Evolutionary conservation across 2,113 vertebrate genomes (phyloP), one percentile per base, ranked within the genome.

Genomic region (Alligator sinensis): DNA sequence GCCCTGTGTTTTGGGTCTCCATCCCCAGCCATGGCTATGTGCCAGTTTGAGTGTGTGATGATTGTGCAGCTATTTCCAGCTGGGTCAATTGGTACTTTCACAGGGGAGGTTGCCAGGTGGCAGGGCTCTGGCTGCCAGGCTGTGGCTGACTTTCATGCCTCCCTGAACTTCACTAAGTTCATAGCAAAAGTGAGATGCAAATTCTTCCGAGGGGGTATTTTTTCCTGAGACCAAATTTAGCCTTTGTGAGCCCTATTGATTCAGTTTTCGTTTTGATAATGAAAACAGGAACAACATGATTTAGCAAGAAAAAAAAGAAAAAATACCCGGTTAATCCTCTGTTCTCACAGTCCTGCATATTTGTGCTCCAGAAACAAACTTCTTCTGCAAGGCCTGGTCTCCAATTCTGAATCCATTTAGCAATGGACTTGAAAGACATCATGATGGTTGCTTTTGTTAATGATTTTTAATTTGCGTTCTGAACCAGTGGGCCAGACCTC

Each of bases 171-270:
- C 91, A 1, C 58, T 91, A 88, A 68, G 93, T 82, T 91, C 72
- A 84, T 79, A 91, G 93, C 95, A 84, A 94, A 95, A 3, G 86
- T 55, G 87, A 95, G 95, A 97, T 97, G 96, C 96, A 97, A 96
- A 96, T 96, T 55, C 91, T 95, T 91, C 92, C 0, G 77, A 79
- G 92, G 91, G 82, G 94, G 92, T 87, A 82, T 77, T 92, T 97
- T 88, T 91, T 70, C 91, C 87, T 76, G 63, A 66, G 72, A 58
- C 93, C 93, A 90, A 96, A 95, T 94, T 96, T 96, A 97, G 95
- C 57, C 84, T 82, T 91, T 28, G 68, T 81, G 57, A 70, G 82
- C 84, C 88, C 30, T 25, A 47, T 87, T 91, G 66, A 68, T 91
- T 77, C 5, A 4, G 0, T 47, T 47, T 13, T 91, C 72, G 1